Conservation (phyloP, 2,797 vertebrate species). For the Sparidentex hasta region DNA sequence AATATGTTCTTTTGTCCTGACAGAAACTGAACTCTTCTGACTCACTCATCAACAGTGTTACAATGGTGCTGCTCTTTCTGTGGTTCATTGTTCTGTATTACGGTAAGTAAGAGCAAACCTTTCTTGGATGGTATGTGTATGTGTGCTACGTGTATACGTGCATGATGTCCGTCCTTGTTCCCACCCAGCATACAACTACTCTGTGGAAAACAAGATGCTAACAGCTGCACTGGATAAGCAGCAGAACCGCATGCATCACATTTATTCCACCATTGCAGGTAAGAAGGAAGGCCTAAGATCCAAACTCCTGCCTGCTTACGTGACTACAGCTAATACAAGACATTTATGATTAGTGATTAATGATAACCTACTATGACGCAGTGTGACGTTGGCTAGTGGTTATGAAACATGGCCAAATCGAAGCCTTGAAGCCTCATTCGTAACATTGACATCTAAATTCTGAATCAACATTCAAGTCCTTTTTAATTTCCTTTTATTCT, state of each 20-base stretch:
- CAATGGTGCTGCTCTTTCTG: constrained; percentile 68
- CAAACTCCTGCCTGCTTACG: background rate
- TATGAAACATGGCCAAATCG: too few relatives aligned
- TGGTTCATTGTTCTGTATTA: constrained; percentile 80
- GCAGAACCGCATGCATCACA: constrained; percentile 43
- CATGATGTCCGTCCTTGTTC: background rate
- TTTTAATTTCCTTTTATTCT: too few relatives aligned
- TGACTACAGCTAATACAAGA: background rate
- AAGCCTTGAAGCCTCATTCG: too few relatives aligned
- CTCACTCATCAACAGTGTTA: constrained; percentile 61
- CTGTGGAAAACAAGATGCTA: constrained; percentile 70
- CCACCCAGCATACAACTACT: constrained; percentile 68
- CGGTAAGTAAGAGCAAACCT: constrained; percentile 46
- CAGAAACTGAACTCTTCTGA: constrained; percentile 40
- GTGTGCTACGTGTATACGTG: background rate
- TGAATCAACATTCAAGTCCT: too few relatives aligned
- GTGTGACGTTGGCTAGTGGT: background rate
- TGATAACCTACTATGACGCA: background rate
- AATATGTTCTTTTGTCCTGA: constrained; percentile 8
- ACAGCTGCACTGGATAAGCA: constrained; percentile 48
- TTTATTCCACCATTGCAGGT: constrained; percentile 68
- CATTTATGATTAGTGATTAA: background rate
- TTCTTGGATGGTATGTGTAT: background rate
- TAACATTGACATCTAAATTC: too few relatives aligned
- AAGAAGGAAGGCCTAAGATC: background rate